phyloP scores from a whole-genome alignment of 2,113 vertebrate genomes.

The Apaloderma vittatum region DNA sequence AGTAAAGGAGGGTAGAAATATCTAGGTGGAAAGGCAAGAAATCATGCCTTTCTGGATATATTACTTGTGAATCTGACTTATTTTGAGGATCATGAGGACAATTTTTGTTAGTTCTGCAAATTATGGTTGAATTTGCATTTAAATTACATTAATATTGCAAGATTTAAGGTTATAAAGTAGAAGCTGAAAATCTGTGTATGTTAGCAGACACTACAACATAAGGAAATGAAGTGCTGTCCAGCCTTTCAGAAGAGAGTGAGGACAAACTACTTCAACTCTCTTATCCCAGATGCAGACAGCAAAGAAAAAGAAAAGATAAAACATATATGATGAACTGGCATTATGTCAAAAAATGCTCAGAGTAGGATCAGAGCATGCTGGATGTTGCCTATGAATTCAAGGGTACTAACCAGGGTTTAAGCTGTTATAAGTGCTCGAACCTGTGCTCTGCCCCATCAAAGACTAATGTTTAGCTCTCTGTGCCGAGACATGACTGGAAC shows the following conservation, averaged over 20 bases:
- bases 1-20: background rate
- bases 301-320: background rate
- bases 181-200: background rate
- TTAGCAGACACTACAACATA: background rate
- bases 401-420: background rate
- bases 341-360: background rate
- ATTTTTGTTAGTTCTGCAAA: background rate
- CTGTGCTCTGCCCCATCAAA: background rate
- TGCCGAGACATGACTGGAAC: background rate
- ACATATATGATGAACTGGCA: background rate
- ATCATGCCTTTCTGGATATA: background rate
- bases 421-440: background rate
- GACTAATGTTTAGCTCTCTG: background rate
- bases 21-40: background rate
- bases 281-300: background rate
- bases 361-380: background rate
- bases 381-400: background rate
- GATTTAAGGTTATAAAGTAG: background rate
- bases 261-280: background rate
- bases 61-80: background rate
- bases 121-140: background rate
- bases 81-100: background rate
- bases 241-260: background rate
- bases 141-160: background rate
- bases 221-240: background rate